Evolutionary conservation across 2,113 vertebrate genomes (phyloP).

Genomic region (Actenoides lindsayi): DNA sequence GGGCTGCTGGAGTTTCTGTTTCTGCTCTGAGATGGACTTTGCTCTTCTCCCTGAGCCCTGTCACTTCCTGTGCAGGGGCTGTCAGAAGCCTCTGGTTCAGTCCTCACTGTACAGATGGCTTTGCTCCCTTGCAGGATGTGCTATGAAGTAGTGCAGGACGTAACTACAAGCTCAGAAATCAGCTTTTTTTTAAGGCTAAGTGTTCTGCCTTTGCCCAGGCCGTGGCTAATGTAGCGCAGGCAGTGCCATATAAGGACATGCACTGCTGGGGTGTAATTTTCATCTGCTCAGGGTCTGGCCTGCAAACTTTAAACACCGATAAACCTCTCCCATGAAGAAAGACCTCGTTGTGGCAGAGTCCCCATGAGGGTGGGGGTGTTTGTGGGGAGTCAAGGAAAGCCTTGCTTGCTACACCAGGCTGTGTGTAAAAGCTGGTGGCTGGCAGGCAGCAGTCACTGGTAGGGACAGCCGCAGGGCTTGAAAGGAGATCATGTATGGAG

Average conservation of each 20-base stretch:
- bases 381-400: background rate
- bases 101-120: background rate
- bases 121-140: background rate
- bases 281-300: background rate
- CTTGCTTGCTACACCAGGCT: background rate
- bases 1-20: background rate
- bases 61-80: fast-evolving
- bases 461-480: background rate
- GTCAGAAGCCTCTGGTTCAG: too few species aligned
- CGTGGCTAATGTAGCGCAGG: background rate
- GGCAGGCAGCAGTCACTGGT: fast-evolving
- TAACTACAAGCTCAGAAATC: background rate
- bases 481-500: background rate
- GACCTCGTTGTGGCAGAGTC: fast-evolving
- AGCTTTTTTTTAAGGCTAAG: background rate
- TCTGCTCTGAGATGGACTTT: background rate
- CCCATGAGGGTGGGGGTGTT: background rate
- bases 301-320: background rate
- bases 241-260: fast-evolving
- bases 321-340: background rate
- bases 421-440: background rate
- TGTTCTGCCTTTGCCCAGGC: background rate
- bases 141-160: background rate
- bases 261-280: background rate
- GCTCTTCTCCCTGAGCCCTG: background rate